Evolutionary conservation across 2,888 invertebrate genomes (phyloP).

Genomic region (Troides aeacus): DNA sequence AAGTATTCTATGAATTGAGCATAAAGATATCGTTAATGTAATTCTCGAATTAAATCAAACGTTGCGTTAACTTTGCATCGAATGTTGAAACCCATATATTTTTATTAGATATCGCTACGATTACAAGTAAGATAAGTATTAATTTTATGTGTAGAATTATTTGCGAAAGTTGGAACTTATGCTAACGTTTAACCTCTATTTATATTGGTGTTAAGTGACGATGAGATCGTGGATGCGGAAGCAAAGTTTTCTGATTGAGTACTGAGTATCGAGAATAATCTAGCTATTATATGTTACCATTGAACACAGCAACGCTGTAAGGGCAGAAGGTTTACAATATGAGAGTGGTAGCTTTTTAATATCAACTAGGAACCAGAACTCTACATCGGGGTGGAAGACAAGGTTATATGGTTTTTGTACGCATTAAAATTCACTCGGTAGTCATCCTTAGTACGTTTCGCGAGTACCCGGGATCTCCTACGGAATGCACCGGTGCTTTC

Average conservation of each 20-base stretch:
- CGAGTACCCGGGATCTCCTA: no score
- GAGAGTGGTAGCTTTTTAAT: background rate
- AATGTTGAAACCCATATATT: background rate
- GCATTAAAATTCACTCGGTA: no score
- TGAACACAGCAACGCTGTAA: background rate
- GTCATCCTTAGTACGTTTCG: no score
- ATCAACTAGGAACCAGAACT: no score
- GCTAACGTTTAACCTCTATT: background rate
- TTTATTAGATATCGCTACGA: background rate
- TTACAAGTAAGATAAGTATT: background rate
- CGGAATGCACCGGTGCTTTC: no score
- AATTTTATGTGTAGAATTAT: background rate
- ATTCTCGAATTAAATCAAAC: background rate
- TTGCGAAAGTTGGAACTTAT: background rate
- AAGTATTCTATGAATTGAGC: background rate
- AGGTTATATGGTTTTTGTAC: no score
- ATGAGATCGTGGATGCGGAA: background rate
- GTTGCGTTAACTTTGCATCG: background rate
- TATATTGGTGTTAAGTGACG: background rate
- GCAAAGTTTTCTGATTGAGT: background rate
- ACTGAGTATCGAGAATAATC: background rate
- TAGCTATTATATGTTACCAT: background rate
- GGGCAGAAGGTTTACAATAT: background rate
- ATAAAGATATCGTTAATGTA: background rate
- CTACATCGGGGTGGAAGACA: no score